Evolutionary conservation across 2,888 invertebrate genomes (phyloP), one percentile per base, ranked within the genome.

Genomic region (Thecocarcelia acutangulata): DNA sequence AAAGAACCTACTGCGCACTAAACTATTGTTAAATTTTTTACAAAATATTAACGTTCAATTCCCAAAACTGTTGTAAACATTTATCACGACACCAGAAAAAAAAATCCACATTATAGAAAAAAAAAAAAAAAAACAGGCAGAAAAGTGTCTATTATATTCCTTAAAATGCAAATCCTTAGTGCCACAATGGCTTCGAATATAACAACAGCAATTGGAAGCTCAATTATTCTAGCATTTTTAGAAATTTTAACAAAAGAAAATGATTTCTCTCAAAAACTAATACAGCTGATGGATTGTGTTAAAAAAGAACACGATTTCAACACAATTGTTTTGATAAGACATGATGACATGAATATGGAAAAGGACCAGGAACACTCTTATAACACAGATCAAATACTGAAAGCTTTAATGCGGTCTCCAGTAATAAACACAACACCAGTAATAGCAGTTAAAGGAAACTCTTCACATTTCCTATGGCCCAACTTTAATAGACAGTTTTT

Each of bases 201-300:
- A n/a, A 37, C 3, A 21, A 24, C 46, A 46, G 21, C 17, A 42
- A 61, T 33, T 8, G 46, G n/a, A 40, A 19, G 21, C 21, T 74
- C 64, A 15, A 21, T 74, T 12, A n/a, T 74, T n/a, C 2, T 64
- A n/a, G 63, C 37, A 21, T 64, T 64, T 64, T 24, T 74, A 17
- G 21, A 74, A 64, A 6, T 64, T 5, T 24, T 74, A 15, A 56
- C 56, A 8, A 9, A 12, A 2, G 48, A 74, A 74, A 56, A 48
- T 64, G 44, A 56, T 5, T 46, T 56, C 46, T 46, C n/a, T 17
- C 9, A 54, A 3, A 15, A 19, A 1, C 5, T 74, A 4, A 6
- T n/a, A 9, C 12, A 74, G 11, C n/a, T 74, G 13, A 48, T 24
- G 12, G 37, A 46, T 5, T 56, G 13, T 19, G 15, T 48, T 37